Percentiles rank a stretch among this genome's conserved stretches.
These are phyloP conservation scores for Oryzias celebensis DNA, from an alignment of 2,113 vertebrate species.

Conservation along the genomic window DNA sequence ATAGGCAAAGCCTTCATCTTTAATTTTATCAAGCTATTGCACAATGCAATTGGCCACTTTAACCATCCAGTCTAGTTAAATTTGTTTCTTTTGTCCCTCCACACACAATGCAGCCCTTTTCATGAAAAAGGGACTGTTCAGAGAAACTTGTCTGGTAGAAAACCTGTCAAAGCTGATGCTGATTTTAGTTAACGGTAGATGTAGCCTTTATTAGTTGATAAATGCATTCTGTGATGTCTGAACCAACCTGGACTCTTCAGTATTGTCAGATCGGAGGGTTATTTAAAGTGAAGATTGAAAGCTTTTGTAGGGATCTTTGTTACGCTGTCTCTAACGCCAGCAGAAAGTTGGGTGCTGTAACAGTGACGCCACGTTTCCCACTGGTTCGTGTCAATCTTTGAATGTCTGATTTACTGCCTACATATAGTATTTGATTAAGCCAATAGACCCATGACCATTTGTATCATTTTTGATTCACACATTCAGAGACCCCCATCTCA, in stretches of 20 bases:
- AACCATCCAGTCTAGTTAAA: too few species aligned
- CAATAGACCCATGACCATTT: too few species aligned
- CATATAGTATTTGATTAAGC: too few species aligned
- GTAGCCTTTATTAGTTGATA: conserved; percentile 36
- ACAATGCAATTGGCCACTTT: too few species aligned
- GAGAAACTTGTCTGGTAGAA: conserved; percentile 19
- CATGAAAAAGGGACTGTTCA: not conserved
- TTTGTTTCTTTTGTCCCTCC: conserved; percentile 19
- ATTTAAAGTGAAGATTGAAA: conserved; percentile 26
- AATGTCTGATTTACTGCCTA: too few species aligned
- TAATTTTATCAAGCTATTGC: too few species aligned
- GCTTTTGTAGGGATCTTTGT: conserved; percentile 38
- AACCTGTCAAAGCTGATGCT: conserved; percentile 43
- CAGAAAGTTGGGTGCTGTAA: conserved; percentile 27
- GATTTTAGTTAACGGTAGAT: conserved; percentile 43
- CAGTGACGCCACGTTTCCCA: too few species aligned
- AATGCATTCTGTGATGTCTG: conserved; percentile 25
- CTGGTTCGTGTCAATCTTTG: not conserved
- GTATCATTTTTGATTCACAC: too few species aligned
- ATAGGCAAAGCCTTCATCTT: too few species aligned
- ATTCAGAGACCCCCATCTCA: too few species aligned
- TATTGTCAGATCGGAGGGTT: conserved; percentile 17
- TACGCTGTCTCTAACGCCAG: conserved; percentile 28
- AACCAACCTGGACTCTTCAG: conserved; percentile 39
- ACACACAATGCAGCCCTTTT: conserved; percentile 33